A percentile compares a stretch with the other conserved stretches of the same genome.
Evolutionary conservation across 2,888 invertebrate genomes (phyloP).

Genomic region (Cheilosia grossa): DNA sequence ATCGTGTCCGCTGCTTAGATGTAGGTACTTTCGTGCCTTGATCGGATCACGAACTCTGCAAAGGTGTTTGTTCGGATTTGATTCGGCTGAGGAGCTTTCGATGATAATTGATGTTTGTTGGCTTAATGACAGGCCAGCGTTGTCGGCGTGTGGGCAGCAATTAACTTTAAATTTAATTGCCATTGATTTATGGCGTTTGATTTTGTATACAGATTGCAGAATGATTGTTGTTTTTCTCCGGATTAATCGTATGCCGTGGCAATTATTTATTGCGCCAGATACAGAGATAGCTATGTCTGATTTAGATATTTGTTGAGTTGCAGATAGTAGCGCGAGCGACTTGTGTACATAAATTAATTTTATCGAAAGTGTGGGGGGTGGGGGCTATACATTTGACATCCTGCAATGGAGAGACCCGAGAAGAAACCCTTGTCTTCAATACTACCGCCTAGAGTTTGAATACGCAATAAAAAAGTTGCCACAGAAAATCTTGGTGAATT

Average conservation of each 20-base stretch:
- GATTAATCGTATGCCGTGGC: not conserved
- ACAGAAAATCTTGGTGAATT: too few relatives aligned
- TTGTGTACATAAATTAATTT: not conserved
- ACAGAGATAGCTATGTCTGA: conserved; percentile 1
- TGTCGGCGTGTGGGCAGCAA: conserved; percentile 34
- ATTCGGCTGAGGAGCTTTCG: conserved; percentile 47
- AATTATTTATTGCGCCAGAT: conserved; percentile 28
- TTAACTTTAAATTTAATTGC: conserved; percentile 70
- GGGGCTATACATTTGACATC: too few relatives aligned
- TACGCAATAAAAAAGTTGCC: too few relatives aligned
- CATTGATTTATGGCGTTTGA: conserved; percentile 61
- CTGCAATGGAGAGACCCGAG: too few relatives aligned
- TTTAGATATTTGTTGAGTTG: not conserved
- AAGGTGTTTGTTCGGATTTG: conserved; percentile 51
- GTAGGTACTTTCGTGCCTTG: conserved; percentile 23
- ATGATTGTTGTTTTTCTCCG: not conserved
- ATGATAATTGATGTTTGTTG: conserved; percentile 63
- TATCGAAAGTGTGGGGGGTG: too few relatives aligned
- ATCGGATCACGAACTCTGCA: conserved; percentile 25
- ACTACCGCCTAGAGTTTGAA: too few relatives aligned
- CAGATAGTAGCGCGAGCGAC: too few relatives aligned
- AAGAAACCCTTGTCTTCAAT: too few relatives aligned
- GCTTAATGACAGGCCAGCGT: conserved; percentile 41
- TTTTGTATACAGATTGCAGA: conserved; percentile 6
- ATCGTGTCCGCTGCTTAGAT: conserved; percentile 32